Base-by-base conservation (phyloP, 53 echinoderm and acorn worm genomes). In the Henricia sp. region DNA sequence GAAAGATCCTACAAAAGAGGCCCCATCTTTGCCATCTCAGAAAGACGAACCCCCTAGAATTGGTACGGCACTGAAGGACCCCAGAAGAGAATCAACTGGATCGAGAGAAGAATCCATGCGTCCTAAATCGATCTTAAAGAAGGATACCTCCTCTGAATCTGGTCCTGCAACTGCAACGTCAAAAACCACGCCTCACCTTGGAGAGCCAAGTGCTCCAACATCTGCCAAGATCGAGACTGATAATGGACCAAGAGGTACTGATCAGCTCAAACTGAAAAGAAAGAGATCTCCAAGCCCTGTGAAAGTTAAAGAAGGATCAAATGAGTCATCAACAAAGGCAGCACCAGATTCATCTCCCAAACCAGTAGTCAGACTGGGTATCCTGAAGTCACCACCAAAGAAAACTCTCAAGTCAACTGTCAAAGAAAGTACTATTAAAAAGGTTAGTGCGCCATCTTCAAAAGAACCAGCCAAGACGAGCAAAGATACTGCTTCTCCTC, bases 281-380 rank as follows among this genome's bases (percentile, higher is more conserved):
- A 95, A 95, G 37, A 54, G 95, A 59, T 95, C 95, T 5, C 95
- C 92, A 9, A 95, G 95, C 83, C 95, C 91, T 32, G 59, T 70
- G 35, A 74, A 74, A 38, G 48, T 55, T 54, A 55, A 67, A 23
- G 84, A 89, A 59, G 83, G 83, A 55, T 33, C 67, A 32, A 58
- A 4, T 27, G 68, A 82, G 1, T 17, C 50, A 33, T 60, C 58
- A 21, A 87, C 27, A 25, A 57, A 56, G 21, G 32, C 69, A 50
- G 56, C 69, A 26, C 8, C 46, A 6, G 75, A 48, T 12, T 32
- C 52, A 21, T 54, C 58, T 11, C 29, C 64, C 17, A 67, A 83
- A 59, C 27, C 51, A 25, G 54, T 39, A 24, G n/a, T 41, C 8
- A 89, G 84, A 54, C 13, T 59, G 12, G 53, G 32, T 36, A 58